phyloP scores from a whole-genome alignment of 2,888 invertebrate genomes.

The Calameuta idolon region DNA sequence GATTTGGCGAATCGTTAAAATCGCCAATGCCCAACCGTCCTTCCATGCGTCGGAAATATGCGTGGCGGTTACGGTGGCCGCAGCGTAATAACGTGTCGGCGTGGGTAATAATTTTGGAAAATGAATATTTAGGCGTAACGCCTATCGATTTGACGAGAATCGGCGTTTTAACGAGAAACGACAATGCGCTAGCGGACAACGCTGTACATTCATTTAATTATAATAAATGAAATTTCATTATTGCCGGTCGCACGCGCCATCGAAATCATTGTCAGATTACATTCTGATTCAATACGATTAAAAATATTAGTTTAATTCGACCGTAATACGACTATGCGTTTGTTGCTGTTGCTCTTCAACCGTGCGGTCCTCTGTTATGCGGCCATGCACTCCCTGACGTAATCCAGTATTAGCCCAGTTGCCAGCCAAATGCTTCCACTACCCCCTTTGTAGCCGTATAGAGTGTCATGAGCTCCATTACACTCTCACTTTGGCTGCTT shows the following conservation, averaged over 20 bases:
- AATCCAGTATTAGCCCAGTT: slow-evolving; percentile 50
- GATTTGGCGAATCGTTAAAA: neutral
- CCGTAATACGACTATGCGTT: too few species aligned
- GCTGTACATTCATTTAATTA: slow-evolving; percentile 14
- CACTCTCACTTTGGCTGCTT: slow-evolving; percentile 44
- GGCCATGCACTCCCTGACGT: slow-evolving; percentile 16
- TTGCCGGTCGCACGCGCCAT: neutral
- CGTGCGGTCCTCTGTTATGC: too few species aligned
- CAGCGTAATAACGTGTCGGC: neutral
- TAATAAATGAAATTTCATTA: slow-evolving; percentile 15
- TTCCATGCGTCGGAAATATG: neutral
- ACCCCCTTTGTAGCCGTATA: slow-evolving; percentile 5
- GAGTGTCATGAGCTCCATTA: slow-evolving; percentile 34
- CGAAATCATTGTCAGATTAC: slow-evolving; percentile 18
- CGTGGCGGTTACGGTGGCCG: neutral
- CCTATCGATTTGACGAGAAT: neutral
- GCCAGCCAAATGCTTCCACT: slow-evolving; percentile 35
- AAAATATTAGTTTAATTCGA: slow-evolving; percentile 11
- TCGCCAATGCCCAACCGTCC: neutral
- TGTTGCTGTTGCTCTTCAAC: too few species aligned
- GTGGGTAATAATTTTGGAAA: neutral
- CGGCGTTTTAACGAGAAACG: slow-evolving; percentile 1
- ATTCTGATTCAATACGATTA: neutral
- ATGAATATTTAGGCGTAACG: neutral
- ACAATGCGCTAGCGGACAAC: neutral